Evolutionary conservation across 1,140 invertebrate genomes (phyloP).

Genomic region (Gryon sp.): DNA sequence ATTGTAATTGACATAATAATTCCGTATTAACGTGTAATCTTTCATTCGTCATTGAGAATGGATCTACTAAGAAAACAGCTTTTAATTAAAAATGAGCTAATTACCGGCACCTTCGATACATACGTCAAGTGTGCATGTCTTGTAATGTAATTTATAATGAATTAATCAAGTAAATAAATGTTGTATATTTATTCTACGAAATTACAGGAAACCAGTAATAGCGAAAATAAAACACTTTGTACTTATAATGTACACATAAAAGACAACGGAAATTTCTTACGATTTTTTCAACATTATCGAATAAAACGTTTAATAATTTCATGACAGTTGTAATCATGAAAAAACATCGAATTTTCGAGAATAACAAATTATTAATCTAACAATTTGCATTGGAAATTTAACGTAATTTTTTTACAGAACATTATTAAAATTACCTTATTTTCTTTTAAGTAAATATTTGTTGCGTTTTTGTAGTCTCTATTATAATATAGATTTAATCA

Average conservation of each 20-base stretch:
- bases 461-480: too few relatives aligned
- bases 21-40: slow-evolving; percentile 23
- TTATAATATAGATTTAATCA: too few relatives aligned
- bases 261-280: slow-evolving; percentile 15
- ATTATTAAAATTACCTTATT: too few relatives aligned
- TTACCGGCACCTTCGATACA: neutral
- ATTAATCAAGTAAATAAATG: slow-evolving; percentile 1
- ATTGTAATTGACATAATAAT: slow-evolving; percentile 6
- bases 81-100: neutral
- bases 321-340: too few relatives aligned
- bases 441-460: too few relatives aligned
- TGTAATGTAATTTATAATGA: neutral
- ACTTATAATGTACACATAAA: neutral
- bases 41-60: neutral
- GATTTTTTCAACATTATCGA: slow-evolving; percentile 1
- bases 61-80: neutral
- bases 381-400: too few relatives aligned
- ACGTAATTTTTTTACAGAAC: too few relatives aligned
- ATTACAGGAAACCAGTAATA: neutral
- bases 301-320: too few relatives aligned
- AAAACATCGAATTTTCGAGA: too few relatives aligned
- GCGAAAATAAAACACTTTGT: slow-evolving; percentile 11
- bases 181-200: slow-evolving; percentile 8
- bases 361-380: too few relatives aligned
- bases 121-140: slow-evolving; percentile 2